Conservation (phyloP, 2,113 vertebrate genomes). For the Syngnathus floridae region DNA sequence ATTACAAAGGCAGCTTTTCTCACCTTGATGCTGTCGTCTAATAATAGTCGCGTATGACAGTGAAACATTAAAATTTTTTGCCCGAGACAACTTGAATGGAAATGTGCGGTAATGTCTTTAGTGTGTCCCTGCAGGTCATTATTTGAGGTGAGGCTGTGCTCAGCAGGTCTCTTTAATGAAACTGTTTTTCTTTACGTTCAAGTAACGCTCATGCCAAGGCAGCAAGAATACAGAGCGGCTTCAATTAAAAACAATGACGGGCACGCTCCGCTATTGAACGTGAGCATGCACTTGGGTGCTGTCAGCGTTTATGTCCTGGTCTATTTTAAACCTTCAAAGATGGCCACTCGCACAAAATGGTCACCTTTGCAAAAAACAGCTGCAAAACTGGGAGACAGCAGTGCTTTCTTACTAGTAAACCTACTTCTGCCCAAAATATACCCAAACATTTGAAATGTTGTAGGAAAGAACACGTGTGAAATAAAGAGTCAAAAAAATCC, state of each 20-base stretch:
- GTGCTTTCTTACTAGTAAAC: too few species aligned
- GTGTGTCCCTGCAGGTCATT: conserved; percentile 2
- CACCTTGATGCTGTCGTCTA: conserved; percentile 7
- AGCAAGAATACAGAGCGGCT: conserved; percentile 38
- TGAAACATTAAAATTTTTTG: background rate
- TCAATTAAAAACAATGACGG: conserved; percentile 17
- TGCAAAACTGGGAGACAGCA: too few species aligned
- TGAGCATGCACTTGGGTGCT: background rate
- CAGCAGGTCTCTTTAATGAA: conserved; percentile 36
- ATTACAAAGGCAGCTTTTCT: conserved; percentile 24
- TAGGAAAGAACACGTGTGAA: background rate
- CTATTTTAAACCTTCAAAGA: background rate
- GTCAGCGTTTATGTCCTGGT: background rate
- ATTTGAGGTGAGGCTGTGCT: conserved; percentile 25
- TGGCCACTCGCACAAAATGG: background rate
- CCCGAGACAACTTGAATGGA: background rate
- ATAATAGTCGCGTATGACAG: conserved; percentile 21
- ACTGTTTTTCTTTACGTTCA: conserved; percentile 32
- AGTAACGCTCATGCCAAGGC: conserved; percentile 39
- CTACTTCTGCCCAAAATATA: too few species aligned
- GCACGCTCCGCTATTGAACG: conserved; percentile 20
- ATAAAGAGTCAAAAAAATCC: background rate
- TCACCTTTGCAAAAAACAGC: background rate
- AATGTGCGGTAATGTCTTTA: background rate
- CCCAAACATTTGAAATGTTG: background rate